Evolutionary conservation across 2,888 invertebrate genomes (phyloP), one percentile per base, ranked within the genome.

Genomic region (Catocala fraxini): DNA sequence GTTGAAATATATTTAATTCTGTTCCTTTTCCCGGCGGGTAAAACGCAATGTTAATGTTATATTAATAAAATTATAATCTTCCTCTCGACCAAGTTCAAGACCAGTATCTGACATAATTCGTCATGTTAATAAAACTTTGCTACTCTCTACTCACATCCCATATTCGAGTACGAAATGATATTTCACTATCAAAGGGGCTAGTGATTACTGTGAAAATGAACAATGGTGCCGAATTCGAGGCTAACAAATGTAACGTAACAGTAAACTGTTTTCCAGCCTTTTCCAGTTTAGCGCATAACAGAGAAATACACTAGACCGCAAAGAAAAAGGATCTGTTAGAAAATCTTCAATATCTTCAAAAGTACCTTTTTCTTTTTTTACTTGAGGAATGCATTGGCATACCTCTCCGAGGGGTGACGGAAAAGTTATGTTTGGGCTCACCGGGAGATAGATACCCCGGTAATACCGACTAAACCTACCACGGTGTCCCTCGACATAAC

Each of bases 1-100:
- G 53, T 55, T 48, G 41, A 56, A 76, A 70, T 65, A 62, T 67
- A 49, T 63, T 70, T 58, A 54, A 63, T 71, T 63, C 46, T 59
- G 33, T 56, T 53, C n/a, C 47, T 33, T 53, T 43, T 43, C 55
- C 54, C 59, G 13, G 47, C 45, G 47, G 59, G 51, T 63, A 61
- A 59, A 57, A 62, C 25, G 46, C 59, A 46, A 56, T 46, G 53
- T 68, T 65, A 59, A 58, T 62, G 34, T 69, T 67, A 49, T 61
- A 64, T 58, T 68, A 33, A 64, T 58, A 56, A 35, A 60, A 59
- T 65, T 66, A 64, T 48, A 56, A 47, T 52, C 34, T 60, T 41
- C 48, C 54, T 55, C 34, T 11, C 62, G 46, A 63, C 11, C 51
- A 59, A 63, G 63, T 63, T 68, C 60, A 65, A 59, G 52, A 60